These are phyloP conservation scores for Diadromus collaris DNA, from an alignment of 2,888 invertebrate genomes.

Conservation along the genomic window DNA sequence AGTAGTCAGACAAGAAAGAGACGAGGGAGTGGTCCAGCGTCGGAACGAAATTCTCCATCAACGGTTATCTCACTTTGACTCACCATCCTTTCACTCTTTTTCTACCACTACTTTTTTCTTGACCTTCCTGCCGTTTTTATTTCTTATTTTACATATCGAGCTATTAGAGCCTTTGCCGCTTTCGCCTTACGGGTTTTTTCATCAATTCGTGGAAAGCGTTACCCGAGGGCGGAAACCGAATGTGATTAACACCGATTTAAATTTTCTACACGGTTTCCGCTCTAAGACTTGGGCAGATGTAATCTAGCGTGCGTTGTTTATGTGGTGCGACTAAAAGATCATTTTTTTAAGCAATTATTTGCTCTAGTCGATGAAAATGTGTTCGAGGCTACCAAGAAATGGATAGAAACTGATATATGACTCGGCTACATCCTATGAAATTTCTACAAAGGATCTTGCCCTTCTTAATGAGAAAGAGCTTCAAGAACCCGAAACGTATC, in stretches of 20 bases:
- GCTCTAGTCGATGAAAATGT: neutral
- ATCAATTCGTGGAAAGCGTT: neutral
- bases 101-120: neutral
- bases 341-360: neutral
- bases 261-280: neutral
- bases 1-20: constrained; percentile 44
- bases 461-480: constrained; percentile 18
- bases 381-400: neutral
- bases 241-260: neutral
- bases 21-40: constrained; percentile 38
- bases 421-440: neutral
- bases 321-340: neutral
- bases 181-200: neutral
- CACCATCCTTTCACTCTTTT: constrained; percentile 29
- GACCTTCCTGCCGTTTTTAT: constrained; percentile 4
- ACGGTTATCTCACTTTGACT: constrained; percentile 62
- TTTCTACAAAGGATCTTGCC: neutral
- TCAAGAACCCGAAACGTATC: constrained; percentile 6
- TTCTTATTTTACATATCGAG: neutral
- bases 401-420: neutral
- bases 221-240: neutral
- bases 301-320: too few species aligned
- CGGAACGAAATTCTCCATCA: constrained; percentile 51
- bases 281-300: neutral
- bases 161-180: neutral